Base-by-base conservation (phyloP, 1,140 invertebrate genomes). In the Diabrotica virgifera region DNA sequence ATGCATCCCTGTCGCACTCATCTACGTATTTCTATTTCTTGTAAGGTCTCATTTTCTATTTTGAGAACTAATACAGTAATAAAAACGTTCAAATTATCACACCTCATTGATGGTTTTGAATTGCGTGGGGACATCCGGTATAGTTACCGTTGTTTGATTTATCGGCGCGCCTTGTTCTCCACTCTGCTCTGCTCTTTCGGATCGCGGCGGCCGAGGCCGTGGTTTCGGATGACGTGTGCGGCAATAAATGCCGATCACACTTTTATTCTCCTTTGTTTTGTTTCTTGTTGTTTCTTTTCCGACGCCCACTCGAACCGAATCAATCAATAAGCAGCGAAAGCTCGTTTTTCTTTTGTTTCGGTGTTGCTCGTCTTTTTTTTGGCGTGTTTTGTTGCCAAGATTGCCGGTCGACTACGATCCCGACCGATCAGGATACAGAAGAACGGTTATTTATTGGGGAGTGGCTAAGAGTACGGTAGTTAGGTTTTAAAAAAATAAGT, bases 191-290 rank as follows among this genome's bases (percentile, higher is more conserved):
- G 40, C 40, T 46, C 8, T 46, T 46, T 46, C 8, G n/a, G 40
- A 46, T 46, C 5, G 40, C n/a, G 40, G 8, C 40, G 40, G n/a
- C 40, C 40, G 8, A 3, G 40, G n/a, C 40, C 40, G 40, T 46
- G 40, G 40, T 46, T 46, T 46, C 40, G 40, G 8, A 46, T 46
- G n/a, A 46, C 40, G 40, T 46, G 40, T 46, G n/a, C 40, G 40
- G 40, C 40, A 46, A 46, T 46, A 46, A 46, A 46, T 46, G 40
- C 40, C 40, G 40, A 46, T 46, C 40, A 46, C 40, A 46, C 40
- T 46, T 46, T n/a, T 46, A 46, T 46, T 46, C n/a, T 46, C 40
- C 40, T 46, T 46, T 46, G 40, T 46, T 46, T 46, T 46, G 40
- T 46, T 10, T 46, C 40, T 46, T 46, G 40, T 46, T 46, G 40